phyloP scores from a whole-genome alignment of 1,140 invertebrate genomes.

The Aphelinus certus region DNA sequence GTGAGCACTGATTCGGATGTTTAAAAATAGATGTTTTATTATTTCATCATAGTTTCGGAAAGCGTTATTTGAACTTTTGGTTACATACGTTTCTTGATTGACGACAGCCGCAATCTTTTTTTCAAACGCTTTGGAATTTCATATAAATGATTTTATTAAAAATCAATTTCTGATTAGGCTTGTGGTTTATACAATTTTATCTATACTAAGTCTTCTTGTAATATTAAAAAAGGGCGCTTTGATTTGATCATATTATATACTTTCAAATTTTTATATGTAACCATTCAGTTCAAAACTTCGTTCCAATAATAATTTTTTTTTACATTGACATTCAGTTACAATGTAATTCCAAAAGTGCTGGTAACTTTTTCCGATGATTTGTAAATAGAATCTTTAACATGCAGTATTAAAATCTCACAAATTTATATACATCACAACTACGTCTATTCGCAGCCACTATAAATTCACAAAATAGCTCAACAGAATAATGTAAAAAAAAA shows the following conservation, averaged over 20 bases:
- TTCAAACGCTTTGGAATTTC: no score
- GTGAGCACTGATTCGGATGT: slow-evolving; percentile 9
- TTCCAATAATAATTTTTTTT: neutral
- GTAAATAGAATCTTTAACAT: slow-evolving; percentile 2
- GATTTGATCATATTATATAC: no score
- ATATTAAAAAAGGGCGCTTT: no score
- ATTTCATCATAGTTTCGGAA: neutral
- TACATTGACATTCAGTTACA: neutral
- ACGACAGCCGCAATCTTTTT: no score
- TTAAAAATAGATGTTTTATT: neutral
- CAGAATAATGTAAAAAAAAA: slow-evolving; percentile 22
- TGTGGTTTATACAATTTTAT: no score
- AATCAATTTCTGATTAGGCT: no score
- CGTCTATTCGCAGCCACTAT: slow-evolving; percentile 10
- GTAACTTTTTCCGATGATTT: neutral
- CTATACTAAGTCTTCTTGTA: no score
- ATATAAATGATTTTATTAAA: no score
- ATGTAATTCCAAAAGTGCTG: neutral
- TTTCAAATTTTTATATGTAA: neutral
- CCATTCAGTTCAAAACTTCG: neutral
- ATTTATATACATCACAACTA: slow-evolving; percentile 7
- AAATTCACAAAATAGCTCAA: slow-evolving; percentile 7
- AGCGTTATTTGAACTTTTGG: neutral
- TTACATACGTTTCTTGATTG: no score
- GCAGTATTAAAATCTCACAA: neutral